Percentiles rank a stretch among this genome's conserved stretches.
Evolutionary conservation across 2,113 vertebrate species (phyloP).

Genomic region (Sorex araneus): DNA sequence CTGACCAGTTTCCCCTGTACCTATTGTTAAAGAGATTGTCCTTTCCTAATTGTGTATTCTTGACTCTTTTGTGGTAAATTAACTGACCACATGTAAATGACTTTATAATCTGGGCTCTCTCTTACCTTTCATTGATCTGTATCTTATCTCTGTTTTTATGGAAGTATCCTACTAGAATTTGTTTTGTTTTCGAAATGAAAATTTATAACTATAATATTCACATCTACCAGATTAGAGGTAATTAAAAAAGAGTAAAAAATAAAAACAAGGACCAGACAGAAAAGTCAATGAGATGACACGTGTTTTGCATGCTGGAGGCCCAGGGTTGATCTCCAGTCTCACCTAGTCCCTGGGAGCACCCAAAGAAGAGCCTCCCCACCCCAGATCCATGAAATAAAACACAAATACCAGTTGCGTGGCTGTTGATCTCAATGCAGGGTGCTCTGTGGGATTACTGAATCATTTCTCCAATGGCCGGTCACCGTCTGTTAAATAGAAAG

Average conservation of each 20-base stretch:
- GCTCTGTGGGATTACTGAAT: not conserved
- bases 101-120: not conserved
- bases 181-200: not conserved
- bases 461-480: not conserved
- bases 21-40: not conserved
- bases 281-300: too few species aligned
- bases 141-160: not conserved
- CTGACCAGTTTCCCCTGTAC: not conserved
- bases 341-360: too few species aligned
- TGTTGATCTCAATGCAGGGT: not conserved
- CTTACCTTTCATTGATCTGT: not conserved
- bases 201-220: conserved; percentile 14
- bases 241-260: not conserved
- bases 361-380: too few species aligned
- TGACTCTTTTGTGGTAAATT: not conserved
- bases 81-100: not conserved
- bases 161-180: not conserved
- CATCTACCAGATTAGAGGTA: not conserved
- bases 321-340: too few species aligned
- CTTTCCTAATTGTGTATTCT: not conserved
- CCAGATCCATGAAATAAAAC: too few species aligned
- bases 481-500: not conserved
- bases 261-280: too few species aligned
- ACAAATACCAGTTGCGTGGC: too few species aligned
- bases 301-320: too few species aligned